Evolutionary conservation across 2,888 invertebrate genomes (phyloP), one percentile per base, ranked within the genome.

Genomic region (Eilema caniola): DNA sequence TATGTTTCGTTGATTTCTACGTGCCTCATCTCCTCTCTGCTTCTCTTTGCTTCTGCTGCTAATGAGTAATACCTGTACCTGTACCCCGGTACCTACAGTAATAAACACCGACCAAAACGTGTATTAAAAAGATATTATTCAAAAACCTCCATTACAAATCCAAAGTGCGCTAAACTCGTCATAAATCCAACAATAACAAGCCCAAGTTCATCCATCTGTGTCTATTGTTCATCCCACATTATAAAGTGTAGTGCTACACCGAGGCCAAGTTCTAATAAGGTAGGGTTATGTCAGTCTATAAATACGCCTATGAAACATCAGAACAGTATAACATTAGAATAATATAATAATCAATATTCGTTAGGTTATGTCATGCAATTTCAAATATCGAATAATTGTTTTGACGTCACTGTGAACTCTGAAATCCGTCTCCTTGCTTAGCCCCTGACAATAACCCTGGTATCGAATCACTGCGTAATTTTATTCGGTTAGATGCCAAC

Each of bases 171-270:
- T 70, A 72, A 71, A 71, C 71, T 71, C 69, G 69, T 71, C 70
- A 63, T 56, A 75, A 74, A 77, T 61, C 66, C 53, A 71, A 76
- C 71, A 82, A 74, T 71, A 59, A 62, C 67, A 68, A 57, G 33
- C 37, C 47, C 41, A 70, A 73, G 70, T 74, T 70, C 69, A 67
- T 65, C 47, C 25, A 60, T 63, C 62, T 74, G 67, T 57, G 61
- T 62, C 31, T 57, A 73, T 71, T 72, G 69, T 72, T 64, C 74
- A 73, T 79, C 81, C 82, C 74, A 81, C 81, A 74, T 66, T 59
- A 70, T 60, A 65, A 76, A 63, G 70, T 66, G 65, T 68, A 66
- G 60, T 60, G 69, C 28, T 61, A 25, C 57, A 31, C 75, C 73
- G 69, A 81, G 80, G 77, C 67, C 72, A 59, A 25, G 63, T 56